These are phyloP conservation scores for Scopus umbretta DNA, from an alignment of 2,113 vertebrate species.

Conservation along the genomic window DNA sequence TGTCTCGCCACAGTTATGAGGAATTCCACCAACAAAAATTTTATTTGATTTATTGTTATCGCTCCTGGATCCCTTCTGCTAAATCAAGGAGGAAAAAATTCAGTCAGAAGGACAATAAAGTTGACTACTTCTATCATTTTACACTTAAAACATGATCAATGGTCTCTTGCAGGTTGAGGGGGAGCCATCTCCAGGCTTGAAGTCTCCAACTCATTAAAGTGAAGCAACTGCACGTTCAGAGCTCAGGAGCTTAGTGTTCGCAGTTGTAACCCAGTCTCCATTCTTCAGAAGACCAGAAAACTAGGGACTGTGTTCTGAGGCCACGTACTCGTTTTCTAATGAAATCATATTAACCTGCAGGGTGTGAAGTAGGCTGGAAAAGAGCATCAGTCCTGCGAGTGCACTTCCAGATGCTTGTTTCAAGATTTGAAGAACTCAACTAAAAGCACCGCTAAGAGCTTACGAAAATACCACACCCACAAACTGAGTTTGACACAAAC, in stretches of 20 bases:
- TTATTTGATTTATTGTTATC: slow-evolving; percentile 99
- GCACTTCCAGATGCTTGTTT: neutral
- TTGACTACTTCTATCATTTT: neutral
- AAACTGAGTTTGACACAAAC: neutral
- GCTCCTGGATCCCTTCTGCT: slow-evolving; percentile 94
- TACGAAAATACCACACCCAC: neutral
- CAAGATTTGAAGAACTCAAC: neutral
- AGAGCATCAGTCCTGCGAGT: neutral
- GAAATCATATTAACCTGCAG: neutral
- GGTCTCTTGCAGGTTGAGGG: neutral
- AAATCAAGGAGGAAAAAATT: slow-evolving; percentile 59
- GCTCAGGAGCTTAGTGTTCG: neutral
- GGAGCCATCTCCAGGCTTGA: neutral
- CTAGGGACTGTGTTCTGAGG: neutral
- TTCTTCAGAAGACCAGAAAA: neutral
- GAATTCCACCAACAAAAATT: slow-evolving; percentile 99
- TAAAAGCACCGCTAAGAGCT: neutral
- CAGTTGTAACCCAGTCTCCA: neutral
- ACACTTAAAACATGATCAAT: neutral
- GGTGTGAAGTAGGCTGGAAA: neutral
- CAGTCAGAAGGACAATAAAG: neutral
- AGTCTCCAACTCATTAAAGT: neutral
- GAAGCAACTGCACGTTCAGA: neutral
- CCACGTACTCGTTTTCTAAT: neutral
- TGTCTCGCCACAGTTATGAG: slow-evolving; percentile 98